Percentiles rank a stretch among this genome's conserved stretches.
Evolutionary conservation across 2,113 vertebrate genomes (phyloP).

Genomic region (Petrocephalus zakoni): DNA sequence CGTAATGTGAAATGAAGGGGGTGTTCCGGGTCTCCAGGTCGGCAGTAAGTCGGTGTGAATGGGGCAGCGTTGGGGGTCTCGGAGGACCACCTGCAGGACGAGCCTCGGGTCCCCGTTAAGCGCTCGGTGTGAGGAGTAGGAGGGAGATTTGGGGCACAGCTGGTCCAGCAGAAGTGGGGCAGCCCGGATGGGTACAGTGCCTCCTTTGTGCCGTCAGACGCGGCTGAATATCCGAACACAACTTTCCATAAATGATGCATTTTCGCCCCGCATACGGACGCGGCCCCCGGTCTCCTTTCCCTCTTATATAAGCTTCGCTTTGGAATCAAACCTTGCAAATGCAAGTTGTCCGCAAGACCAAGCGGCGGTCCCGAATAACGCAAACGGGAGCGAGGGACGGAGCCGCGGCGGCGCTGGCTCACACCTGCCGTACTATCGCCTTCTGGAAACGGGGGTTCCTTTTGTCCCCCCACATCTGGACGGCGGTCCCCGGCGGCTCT

Average conservation of each 20-base stretch:
- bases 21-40: not conserved
- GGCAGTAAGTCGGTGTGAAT: not conserved
- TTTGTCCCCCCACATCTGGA: slow-evolving; percentile 3
- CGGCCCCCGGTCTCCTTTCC: not conserved
- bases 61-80: not conserved
- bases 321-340: not conserved
- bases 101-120: not conserved
- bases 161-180: not conserved
- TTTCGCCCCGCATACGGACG: not conserved
- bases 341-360: not conserved
- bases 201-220: not conserved
- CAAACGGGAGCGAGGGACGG: not conserved
- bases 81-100: not conserved
- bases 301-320: slow-evolving; percentile 8
- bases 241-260: slow-evolving; percentile 19
- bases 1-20: not conserved
- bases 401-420: not conserved
- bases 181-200: not conserved
- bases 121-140: not conserved
- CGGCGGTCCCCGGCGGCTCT: slow-evolving; percentile 40
- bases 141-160: not conserved
- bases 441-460: not conserved
- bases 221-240: not conserved
- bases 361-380: not conserved
- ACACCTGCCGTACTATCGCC: not conserved